Base-by-base conservation (phyloP, 2,888 invertebrate species). In the Plutella xylostella region DNA sequence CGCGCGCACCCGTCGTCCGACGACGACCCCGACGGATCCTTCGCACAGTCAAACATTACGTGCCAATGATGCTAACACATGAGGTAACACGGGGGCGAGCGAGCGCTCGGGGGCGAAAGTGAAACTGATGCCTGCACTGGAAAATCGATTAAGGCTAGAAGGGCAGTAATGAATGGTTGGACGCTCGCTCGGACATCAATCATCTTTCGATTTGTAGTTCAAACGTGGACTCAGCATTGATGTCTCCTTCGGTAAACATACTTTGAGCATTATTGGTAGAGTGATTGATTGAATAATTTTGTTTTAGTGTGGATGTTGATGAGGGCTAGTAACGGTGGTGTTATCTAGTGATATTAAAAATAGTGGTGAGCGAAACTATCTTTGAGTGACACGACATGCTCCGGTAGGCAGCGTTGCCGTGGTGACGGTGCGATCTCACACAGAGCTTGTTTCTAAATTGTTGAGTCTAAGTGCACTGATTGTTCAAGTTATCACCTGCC, bases 21-120 rank as follows among this genome's bases (percentile, higher is more conserved):
- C 61, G 85, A 85, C 50, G 84, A 84, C 63, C 82, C 82, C 64
- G 83, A 85, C 51, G 74, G 72, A 52, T 84, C 84, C 84, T 84
- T 75, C 58, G 65, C 63, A n/a, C n/a, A n/a, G 28, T 12, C 28
- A 28, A 28, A 28, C 12, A 40, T n/a, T n/a, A 18, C 19, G 28
- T 28, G 28, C 28, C n/a, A 18, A 38, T 44, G 44, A 48, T 39
- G 41, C 46, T 44, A 44, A 45, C 63, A 66, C 56, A 65, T 58
- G 61, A 50, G 57, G 60, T 31, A 28, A 12, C 11, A 28, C n/a
- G 28, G 4, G 11, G n/a, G 28, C 9, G 28, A 28, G 28, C 9
- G 9, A 28, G 11, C 9, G 28, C n/a, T n/a, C n/a, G n/a, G n/a
- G n/a, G n/a, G 28, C 33, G 67, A 72, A 69, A 74, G 74, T 74